Evolutionary conservation across 2,888 invertebrate species (phyloP).

Genomic region (Stenchaetothrips biformis): DNA sequence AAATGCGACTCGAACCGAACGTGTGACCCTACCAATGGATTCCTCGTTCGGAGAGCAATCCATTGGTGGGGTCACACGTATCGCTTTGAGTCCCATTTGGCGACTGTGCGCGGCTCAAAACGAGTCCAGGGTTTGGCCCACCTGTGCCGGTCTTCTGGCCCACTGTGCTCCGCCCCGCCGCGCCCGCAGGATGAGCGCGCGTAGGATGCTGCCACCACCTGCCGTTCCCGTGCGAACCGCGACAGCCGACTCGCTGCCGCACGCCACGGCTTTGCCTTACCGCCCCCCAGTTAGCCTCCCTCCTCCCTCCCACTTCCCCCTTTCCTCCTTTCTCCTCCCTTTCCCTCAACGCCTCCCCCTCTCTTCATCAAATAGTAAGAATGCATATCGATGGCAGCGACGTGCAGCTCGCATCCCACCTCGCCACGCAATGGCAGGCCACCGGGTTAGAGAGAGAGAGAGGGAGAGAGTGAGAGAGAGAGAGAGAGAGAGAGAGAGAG

Average conservation of each 20-base stretch:
- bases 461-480: too few relatives aligned
- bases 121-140: too few relatives aligned
- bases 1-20: too few relatives aligned
- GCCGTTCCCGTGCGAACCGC: conserved; percentile 12
- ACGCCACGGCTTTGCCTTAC: neutral
- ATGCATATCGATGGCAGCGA: conserved; percentile 5
- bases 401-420: too few relatives aligned
- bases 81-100: too few relatives aligned
- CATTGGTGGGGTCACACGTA: too few relatives aligned
- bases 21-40: too few relatives aligned
- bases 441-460: neutral
- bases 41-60: too few relatives aligned
- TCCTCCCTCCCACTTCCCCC: neutral
- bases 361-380: conserved; percentile 13
- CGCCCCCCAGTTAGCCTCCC: neutral
- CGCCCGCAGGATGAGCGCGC: neutral
- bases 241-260: neutral
- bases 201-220: conserved; percentile 11
- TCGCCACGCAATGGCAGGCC: neutral
- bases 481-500: too few relatives aligned
- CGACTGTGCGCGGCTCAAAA: too few relatives aligned
- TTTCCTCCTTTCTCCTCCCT: neutral
- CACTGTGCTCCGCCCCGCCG: neutral
- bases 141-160: too few relatives aligned
- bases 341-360: neutral